phyloP scores from a whole-genome alignment of 2,888 invertebrate species.

The Calameuta filiformis region DNA sequence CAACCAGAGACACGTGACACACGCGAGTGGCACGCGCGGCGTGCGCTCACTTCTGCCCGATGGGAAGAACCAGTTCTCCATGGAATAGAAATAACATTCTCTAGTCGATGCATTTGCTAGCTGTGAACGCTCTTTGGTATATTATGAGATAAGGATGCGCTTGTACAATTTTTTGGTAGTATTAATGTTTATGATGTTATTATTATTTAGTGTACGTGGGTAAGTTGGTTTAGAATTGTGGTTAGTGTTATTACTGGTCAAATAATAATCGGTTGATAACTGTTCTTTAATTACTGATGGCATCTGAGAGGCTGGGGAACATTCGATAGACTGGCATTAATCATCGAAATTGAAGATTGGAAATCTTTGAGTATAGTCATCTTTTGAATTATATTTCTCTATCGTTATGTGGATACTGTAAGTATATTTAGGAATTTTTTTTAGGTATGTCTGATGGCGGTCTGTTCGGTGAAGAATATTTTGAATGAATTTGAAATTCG shows the following conservation, averaged over 20 bases:
- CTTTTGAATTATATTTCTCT: not conserved
- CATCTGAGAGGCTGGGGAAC: constrained; percentile 21
- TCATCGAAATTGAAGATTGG: constrained; percentile 24
- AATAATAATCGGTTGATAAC: constrained; percentile 32
- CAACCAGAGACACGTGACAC: constrained; percentile 50
- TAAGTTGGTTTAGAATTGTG: not conserved
- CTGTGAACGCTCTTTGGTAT: not conserved
- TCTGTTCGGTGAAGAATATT: not conserved
- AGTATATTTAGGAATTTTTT: not conserved
- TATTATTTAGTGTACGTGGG: not conserved
- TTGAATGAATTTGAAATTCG: not conserved
- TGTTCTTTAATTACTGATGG: constrained; percentile 37
- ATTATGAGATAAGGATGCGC: not conserved
- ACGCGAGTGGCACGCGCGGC: constrained; percentile 64
- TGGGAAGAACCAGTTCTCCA: constrained; percentile 56
- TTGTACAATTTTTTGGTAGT: not conserved
- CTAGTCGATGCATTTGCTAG: constrained; percentile 3
- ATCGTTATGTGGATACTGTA: not conserved
- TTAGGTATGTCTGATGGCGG: too few species aligned
- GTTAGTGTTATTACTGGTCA: not conserved
- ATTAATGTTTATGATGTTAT: not conserved
- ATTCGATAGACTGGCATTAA: constrained; percentile 23
- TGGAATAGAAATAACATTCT: constrained; percentile 18
- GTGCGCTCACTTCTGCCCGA: constrained; percentile 51
- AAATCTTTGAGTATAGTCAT: constrained; percentile 2